Evolutionary conservation across 2,797 vertebrate genomes (phyloP).

Genomic region (Rhynchotus rufescens): DNA sequence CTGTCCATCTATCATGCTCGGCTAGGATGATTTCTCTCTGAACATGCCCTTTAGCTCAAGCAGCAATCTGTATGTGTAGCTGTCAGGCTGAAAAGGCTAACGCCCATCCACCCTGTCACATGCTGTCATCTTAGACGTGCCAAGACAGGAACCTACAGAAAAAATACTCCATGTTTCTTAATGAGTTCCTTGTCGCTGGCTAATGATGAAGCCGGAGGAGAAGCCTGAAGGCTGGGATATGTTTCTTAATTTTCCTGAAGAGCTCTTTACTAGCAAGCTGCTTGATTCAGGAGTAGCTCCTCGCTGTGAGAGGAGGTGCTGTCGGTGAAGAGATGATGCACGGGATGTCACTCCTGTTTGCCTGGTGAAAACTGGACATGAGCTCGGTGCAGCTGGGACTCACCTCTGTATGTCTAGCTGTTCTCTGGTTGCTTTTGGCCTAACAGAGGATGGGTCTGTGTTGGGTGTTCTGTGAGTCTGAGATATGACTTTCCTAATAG

Average conservation of each 20-base stretch:
- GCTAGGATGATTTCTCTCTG: constrained; percentile 55
- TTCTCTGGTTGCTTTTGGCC: background rate
- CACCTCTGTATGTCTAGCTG: fast-evolving
- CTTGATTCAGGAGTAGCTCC: background rate
- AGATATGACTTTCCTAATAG: background rate
- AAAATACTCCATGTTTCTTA: constrained; percentile 63
- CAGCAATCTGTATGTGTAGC: constrained; percentile 74
- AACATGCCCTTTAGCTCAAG: constrained; percentile 77
- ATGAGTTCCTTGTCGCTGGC: constrained; percentile 64
- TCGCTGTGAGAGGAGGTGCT: background rate
- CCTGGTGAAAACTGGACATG: fast-evolving
- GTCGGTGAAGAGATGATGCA: background rate
- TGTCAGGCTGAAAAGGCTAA: constrained; percentile 81
- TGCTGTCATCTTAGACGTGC: constrained; percentile 63
- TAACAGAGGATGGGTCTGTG: fast-evolving
- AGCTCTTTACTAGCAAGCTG: background rate
- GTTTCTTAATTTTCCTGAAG: background rate
- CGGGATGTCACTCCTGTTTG: background rate
- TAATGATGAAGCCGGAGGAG: constrained; percentile 39
- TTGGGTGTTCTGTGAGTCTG: background rate
- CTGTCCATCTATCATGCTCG: constrained; percentile 69
- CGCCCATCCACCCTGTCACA: constrained; percentile 60
- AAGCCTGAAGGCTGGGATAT: constrained; percentile 1
- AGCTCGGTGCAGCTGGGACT: background rate
- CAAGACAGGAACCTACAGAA: constrained; percentile 48